Percentiles rank a stretch among this genome's conserved stretches.
These are phyloP conservation scores for Imbricaverruca yamaguchii DNA, from an alignment of 2,888 invertebrate genomes.

Conservation along the genomic window DNA sequence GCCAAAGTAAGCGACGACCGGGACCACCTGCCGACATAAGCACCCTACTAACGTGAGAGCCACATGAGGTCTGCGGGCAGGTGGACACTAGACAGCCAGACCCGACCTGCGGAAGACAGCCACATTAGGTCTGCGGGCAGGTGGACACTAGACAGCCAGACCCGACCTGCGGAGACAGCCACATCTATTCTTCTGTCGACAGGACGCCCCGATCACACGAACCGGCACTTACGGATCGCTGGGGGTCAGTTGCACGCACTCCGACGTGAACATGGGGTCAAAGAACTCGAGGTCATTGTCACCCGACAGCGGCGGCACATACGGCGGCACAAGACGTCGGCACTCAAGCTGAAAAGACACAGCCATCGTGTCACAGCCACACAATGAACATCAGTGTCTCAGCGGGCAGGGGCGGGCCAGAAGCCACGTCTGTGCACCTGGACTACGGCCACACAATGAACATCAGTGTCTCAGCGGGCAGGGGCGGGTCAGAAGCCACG, in stretches of 20 bases:
- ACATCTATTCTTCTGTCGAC: background rate
- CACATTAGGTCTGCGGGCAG: background rate
- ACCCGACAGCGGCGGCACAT: slow-evolving; percentile 44
- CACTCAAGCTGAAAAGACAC: slow-evolving; percentile 40
- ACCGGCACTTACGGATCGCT: slow-evolving; percentile 43
- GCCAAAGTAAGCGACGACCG: background rate
- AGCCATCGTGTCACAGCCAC: slow-evolving; percentile 6
- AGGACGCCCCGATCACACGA: too few relatives aligned
- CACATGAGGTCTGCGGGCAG: too few relatives aligned
- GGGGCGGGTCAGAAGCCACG: too few relatives aligned
- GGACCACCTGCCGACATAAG: background rate
- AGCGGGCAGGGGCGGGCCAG: too few relatives aligned
- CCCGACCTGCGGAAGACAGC: too few relatives aligned
- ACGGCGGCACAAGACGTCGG: slow-evolving; percentile 47
- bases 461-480: too few relatives aligned
- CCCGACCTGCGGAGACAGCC: slow-evolving; percentile 14
- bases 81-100: too few relatives aligned
- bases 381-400: too few relatives aligned
- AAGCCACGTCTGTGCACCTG: too few relatives aligned
- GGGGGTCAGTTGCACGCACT: slow-evolving; percentile 45
- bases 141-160: background rate
- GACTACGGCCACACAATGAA: too few relatives aligned
- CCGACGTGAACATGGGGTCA: slow-evolving; percentile 47
- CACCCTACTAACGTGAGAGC: too few relatives aligned
- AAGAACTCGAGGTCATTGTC: slow-evolving; percentile 45